Conservation (phyloP, 1,140 invertebrate genomes). For the Bombus haemorrhoidalis region DNA sequence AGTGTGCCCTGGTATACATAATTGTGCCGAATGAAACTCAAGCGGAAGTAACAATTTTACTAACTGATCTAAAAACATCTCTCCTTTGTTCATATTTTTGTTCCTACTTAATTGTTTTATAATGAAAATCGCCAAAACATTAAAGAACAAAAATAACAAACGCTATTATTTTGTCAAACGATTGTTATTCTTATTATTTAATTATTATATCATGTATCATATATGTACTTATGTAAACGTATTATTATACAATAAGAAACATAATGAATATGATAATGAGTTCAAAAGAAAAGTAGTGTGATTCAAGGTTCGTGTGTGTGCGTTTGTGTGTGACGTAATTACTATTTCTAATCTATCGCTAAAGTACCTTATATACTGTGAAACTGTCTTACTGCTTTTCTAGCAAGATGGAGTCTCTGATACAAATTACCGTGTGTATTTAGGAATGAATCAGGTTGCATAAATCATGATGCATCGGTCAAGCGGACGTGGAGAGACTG, state of each 20-base stretch:
- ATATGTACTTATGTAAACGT: neutral
- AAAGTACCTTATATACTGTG: neutral
- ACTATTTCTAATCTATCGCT: neutral
- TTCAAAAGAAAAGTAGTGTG: neutral
- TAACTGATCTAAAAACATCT: conserved; percentile 46
- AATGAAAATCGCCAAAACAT: neutral
- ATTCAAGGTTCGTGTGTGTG: neutral
- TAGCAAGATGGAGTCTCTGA: neutral
- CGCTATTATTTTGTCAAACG: neutral
- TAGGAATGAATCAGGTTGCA: neutral
- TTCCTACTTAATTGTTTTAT: neutral
- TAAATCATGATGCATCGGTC: neutral
- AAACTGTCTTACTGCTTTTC: neutral
- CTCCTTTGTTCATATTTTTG: neutral
- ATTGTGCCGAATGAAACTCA: conserved; percentile 18
- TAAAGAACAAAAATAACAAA: neutral
- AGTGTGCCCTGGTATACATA: neutral
- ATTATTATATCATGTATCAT: neutral
- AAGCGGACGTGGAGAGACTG: neutral
- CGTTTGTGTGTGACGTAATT: neutral
- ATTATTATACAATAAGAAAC: neutral
- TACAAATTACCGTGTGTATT: neutral
- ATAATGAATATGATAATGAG: neutral
- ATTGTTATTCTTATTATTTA: neutral
- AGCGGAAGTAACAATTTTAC: conserved; percentile 47